Percentiles rank a stretch among this genome's conserved stretches.
These are phyloP conservation scores for Pseudochirops cupreus DNA, from an alignment of 2,797 vertebrate genomes.

Conservation along the genomic window DNA sequence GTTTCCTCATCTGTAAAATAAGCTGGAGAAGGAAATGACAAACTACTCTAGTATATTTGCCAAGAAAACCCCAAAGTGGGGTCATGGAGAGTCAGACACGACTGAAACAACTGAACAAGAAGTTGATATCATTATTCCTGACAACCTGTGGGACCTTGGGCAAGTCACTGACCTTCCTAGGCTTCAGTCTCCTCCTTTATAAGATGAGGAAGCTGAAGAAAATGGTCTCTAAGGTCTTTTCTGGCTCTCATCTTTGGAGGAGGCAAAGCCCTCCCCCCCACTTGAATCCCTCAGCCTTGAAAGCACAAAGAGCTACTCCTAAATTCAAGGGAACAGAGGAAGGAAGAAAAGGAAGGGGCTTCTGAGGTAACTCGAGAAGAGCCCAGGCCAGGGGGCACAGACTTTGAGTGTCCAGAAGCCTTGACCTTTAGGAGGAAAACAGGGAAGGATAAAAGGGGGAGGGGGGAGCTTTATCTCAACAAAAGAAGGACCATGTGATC, in stretches of 20 bases:
- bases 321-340: not conserved
- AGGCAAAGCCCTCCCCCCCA: not conserved
- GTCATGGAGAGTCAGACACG: too few relatives aligned
- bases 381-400: too few relatives aligned
- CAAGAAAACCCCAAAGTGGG: too few relatives aligned
- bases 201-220: not conserved
- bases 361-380: not conserved
- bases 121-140: too few relatives aligned
- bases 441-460: not conserved
- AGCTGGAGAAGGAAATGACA: too few relatives aligned
- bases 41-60: too few relatives aligned
- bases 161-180: too few relatives aligned
- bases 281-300: not conserved
- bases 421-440: not conserved
- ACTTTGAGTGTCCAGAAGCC: not conserved
- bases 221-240: not conserved
- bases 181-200: not conserved
- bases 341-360: not conserved
- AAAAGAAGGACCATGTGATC: not conserved
- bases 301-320: not conserved
- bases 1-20: too few relatives aligned
- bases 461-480: not conserved
- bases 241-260: not conserved
- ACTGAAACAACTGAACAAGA: too few relatives aligned
- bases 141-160: too few relatives aligned